Base-by-base conservation (phyloP, 2,113 vertebrate genomes). In the Pipa parva region DNA sequence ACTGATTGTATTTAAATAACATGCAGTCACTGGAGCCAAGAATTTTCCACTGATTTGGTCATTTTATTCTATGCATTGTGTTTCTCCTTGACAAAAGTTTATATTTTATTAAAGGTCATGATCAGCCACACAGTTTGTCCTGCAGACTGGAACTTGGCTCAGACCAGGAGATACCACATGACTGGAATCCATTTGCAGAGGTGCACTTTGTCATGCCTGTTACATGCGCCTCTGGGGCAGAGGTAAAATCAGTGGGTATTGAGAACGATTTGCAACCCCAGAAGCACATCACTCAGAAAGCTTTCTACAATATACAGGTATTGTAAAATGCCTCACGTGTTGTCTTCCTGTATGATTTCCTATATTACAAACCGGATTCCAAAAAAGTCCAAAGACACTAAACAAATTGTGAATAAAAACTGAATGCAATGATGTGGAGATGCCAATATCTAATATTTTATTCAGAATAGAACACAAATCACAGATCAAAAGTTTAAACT, bases 141-240 rank as follows among this genome's bases (percentile, higher is more conserved):
- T 99, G 93, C 80, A 97, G 94, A 76, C 84, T 99, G 17, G 94
- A 99, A 72, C 92, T 99, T 4, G 93, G 93, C 27, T 99, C 95
- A 15, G 95, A 98, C 82, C 94, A 95, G 79, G 93, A 97, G 81
- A 92, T 99, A 52, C 95, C 97, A 0, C 88, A 75, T 3, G 90
- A 93, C 74, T 99, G 97, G 95, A 88, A 93, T 61, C 93, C 95
- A 1, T 95, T 92, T 71, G 90, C 95, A 68, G 91, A 89, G 0
- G 84, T 97, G 78, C 91, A 95, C 80, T 98, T 93, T 71, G 86
- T 90, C 7, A 71, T 93, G 45, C 85, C 86, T 3, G 90, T 90
- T 1, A 83, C 85, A 1, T 87, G 86, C 5, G 93, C 91, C 71
- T 97, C 95, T 0, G 75, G 89, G 78, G 89, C 92, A 9, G 83